phyloP scores from a whole-genome alignment of 2,113 vertebrate species.

The Oreochromis niloticus region DNA sequence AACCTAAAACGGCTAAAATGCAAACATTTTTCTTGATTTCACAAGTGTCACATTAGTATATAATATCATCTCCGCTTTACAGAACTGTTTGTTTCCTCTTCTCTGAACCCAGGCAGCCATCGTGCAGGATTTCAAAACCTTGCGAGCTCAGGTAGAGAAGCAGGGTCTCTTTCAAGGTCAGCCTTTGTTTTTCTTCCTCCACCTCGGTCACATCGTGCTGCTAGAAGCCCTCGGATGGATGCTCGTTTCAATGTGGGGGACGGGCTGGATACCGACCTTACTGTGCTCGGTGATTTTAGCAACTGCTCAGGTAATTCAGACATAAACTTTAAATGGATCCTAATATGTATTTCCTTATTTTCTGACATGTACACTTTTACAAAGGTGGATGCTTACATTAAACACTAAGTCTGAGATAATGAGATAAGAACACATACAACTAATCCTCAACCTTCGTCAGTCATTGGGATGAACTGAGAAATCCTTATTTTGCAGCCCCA shows the following conservation, averaged over 20 bases:
- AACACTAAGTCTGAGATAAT: not conserved
- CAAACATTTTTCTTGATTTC: not conserved
- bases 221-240: conserved; percentile 82
- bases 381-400: not conserved
- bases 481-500: too few relatives aligned
- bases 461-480: not conserved
- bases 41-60: not conserved
- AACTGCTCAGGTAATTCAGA: conserved; percentile 79
- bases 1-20: not conserved
- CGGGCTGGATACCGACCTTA: conserved; percentile 81
- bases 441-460: not conserved
- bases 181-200: conserved; percentile 83
- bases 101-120: conserved; percentile 70
- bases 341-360: not conserved
- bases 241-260: conserved; percentile 77
- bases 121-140: conserved; percentile 80
- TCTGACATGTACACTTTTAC: not conserved
- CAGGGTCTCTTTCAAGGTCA: conserved; percentile 78
- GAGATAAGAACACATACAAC: not conserved
- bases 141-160: conserved; percentile 74
- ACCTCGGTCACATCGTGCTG: conserved; percentile 81
- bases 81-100: not conserved
- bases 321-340: not conserved
- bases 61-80: not conserved
- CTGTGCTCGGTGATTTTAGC: conserved; percentile 75